phyloP scores from a whole-genome alignment of 2,113 vertebrate genomes.

The Corapipo altera region DNA sequence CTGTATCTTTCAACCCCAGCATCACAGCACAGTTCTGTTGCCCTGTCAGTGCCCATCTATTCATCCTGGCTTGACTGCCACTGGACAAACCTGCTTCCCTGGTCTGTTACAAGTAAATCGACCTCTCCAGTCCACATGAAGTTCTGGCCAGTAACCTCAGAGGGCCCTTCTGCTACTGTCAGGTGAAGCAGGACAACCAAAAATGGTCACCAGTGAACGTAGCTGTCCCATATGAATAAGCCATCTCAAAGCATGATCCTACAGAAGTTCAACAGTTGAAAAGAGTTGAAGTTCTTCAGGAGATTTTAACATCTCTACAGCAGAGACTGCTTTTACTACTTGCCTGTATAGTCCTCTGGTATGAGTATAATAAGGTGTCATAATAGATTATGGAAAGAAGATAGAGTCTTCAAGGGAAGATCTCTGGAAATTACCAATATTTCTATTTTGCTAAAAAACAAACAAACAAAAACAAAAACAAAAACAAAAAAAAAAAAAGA shows the following conservation, averaged over 20 bases:
- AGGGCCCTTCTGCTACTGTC: not conserved
- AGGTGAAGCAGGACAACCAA: not conserved
- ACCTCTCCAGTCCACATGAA: not conserved
- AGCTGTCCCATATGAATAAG: not conserved
- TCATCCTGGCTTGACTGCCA: not conserved
- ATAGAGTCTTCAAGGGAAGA: not conserved
- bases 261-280: not conserved
- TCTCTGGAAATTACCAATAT: not conserved
- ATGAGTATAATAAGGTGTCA: not conserved
- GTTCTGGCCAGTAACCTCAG: not conserved
- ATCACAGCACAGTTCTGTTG: not conserved
- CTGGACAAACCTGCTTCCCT: not conserved
- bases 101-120: not conserved
- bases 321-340: not conserved
- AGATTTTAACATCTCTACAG: not conserved
- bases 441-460: not conserved
- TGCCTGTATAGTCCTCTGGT: not conserved
- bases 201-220: not conserved
- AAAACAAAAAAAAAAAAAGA: not conserved
- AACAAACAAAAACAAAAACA: no score
- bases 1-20: not conserved
- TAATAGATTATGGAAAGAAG: not conserved
- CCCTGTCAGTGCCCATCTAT: not conserved
- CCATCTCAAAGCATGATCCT: not conserved
- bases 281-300: not conserved